Evolutionary conservation across 2,888 invertebrate species (phyloP).

Genomic region (Sarcophaga caerulescens): DNA sequence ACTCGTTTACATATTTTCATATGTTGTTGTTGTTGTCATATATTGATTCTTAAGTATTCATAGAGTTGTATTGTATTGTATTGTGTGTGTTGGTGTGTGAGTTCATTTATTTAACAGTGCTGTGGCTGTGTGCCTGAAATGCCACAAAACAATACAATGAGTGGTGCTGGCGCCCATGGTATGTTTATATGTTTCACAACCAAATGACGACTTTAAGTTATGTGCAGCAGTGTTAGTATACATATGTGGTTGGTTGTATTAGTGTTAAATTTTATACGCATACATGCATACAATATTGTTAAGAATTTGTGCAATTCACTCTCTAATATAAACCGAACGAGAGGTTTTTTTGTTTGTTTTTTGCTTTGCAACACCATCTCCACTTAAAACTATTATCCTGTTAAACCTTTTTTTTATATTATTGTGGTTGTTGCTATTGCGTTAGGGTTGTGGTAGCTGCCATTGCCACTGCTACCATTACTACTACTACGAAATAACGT

Average conservation of each 20-base stretch:
- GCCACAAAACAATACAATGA: neutral
- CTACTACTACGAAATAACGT: neutral
- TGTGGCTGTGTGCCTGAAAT: neutral
- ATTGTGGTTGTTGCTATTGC: neutral
- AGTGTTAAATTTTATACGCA: too few relatives aligned
- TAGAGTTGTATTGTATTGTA: neutral
- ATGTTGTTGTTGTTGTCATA: too few relatives aligned
- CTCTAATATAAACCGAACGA: too few relatives aligned
- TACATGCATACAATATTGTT: neutral
- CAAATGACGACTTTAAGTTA: too few relatives aligned
- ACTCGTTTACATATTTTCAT: too few relatives aligned
- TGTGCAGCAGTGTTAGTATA: neutral
- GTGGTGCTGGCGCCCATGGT: neutral
- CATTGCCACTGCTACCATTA: neutral
- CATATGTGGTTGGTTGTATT: neutral
- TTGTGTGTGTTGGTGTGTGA: neutral
- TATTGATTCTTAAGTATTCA: neutral
- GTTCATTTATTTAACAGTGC: slow-evolving; percentile 7
- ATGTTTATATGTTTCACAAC: neutral
- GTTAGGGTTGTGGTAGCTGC: neutral
- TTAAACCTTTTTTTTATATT: slow-evolving; percentile 47
- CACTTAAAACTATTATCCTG: slow-evolving; percentile 44
- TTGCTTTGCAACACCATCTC: neutral
- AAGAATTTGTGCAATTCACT: neutral
- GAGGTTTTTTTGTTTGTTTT: too few relatives aligned